Base-by-base conservation (phyloP, 2,797 vertebrate genomes). In the Mus minutoides region DNA sequence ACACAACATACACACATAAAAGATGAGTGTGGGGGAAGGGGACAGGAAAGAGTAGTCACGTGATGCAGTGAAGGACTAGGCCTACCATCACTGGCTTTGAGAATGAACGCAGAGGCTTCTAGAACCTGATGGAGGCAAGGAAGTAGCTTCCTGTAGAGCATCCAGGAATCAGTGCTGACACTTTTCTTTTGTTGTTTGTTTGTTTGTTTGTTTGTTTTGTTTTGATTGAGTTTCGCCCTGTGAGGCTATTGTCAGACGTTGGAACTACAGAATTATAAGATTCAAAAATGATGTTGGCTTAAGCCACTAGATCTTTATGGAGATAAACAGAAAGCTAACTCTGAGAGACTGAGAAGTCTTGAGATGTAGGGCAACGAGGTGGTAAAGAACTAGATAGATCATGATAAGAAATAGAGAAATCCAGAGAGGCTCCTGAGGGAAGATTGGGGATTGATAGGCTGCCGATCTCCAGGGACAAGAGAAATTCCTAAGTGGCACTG, bases 11-110 rank as follows among this genome's bases (percentile, higher is more conserved):
- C 31, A 71, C 7, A 6, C 17, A 21, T 49, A 85, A 49, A 26
- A 24, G 17, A 87, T 17, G 14, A 54, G 14, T 49, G 67, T 49
- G 11, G n/a, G 52, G 52, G 67, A 24, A 16, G 40, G 34, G 79
- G 31, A 24, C 58, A n/a, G 75, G 43, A 43, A 40, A 34, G 16
- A 14, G 8, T 52, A 37, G n/a, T 60, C 31, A 40, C 19, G 34
- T 24, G 26, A 76, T 9, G 54, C n/a, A 17, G 12, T 1, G 3
- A 52, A 73, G 85, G 52, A 24, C n/a, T 2, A 9, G 71, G 17
- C 5, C 40, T 2, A 0, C 4, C 49, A 2, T 19, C 7, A 17
- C 3, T 24, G 62, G 4, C 31, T 64, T 34, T 54, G 67, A 24
- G 67, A 67, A n/a, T 0, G n/a, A 52, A 73, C 43, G 16, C 24